Evolutionary conservation across 2,888 invertebrate genomes (phyloP).

Genomic region (Drosophila anomalata): DNA sequence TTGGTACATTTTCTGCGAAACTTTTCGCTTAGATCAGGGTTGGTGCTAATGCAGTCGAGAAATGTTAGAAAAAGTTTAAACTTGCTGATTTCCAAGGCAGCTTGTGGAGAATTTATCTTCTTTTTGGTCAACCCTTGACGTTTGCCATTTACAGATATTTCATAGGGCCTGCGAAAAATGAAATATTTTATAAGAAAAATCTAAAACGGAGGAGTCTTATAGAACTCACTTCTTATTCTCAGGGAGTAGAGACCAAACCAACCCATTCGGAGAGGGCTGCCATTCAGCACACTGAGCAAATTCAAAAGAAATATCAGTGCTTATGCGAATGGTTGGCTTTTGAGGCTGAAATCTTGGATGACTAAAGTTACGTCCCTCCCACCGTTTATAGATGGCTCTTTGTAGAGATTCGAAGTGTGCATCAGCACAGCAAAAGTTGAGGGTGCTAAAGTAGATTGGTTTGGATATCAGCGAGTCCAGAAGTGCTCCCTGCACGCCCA

Average conservation of each 20-base stretch:
- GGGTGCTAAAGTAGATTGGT: slow-evolving; percentile 88
- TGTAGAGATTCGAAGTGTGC: slow-evolving; percentile 86
- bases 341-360: slow-evolving; percentile 58
- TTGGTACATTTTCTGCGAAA: slow-evolving; percentile 30
- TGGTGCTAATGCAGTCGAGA: slow-evolving; percentile 82
- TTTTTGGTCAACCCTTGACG: slow-evolving; percentile 92
- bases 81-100: slow-evolving; percentile 86
- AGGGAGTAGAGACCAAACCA: slow-evolving; percentile 86
- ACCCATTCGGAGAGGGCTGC: slow-evolving; percentile 86
- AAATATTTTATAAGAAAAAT: background rate
- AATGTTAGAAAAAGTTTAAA: slow-evolving; percentile 85
- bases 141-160: slow-evolving; percentile 91
- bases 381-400: slow-evolving; percentile 85
- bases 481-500: slow-evolving; percentile 94
- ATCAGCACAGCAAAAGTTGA: slow-evolving; percentile 89
- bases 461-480: slow-evolving; percentile 87
- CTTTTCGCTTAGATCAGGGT: slow-evolving; percentile 62
- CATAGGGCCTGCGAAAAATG: slow-evolving; percentile 85
- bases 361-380: slow-evolving; percentile 45
- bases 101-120: slow-evolving; percentile 80
- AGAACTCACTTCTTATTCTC: slow-evolving; percentile 64
- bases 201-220: slow-evolving; percentile 40
- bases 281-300: slow-evolving; percentile 82
- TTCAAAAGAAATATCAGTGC: slow-evolving; percentile 80
- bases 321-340: slow-evolving; percentile 69